Evolutionary conservation across 1,140 invertebrate species (phyloP).

Genomic region (Steinernema khuongi): DNA sequence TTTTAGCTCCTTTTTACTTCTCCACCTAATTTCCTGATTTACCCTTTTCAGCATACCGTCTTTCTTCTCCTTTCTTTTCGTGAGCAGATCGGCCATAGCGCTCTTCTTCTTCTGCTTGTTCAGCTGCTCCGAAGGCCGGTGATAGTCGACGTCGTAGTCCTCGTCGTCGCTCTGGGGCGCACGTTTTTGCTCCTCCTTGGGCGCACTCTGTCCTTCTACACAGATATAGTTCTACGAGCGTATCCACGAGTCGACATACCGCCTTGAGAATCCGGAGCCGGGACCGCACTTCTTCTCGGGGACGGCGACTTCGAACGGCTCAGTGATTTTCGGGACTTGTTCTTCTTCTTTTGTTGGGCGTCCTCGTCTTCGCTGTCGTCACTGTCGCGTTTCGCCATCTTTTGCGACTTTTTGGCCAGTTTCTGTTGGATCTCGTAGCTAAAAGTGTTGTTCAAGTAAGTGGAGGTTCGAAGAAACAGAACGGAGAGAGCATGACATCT

Average conservation of each 20-base stretch:
- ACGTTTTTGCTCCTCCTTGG: conserved; percentile 76
- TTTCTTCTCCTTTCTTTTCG: conserved; percentile 51
- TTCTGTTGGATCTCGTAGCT: conserved; percentile 96
- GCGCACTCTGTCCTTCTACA: conserved; percentile 66
- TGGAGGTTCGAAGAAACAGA: too few species aligned
- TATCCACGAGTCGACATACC: background rate
- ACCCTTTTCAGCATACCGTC: conserved; percentile 42
- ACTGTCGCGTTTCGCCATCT: conserved; percentile 62
- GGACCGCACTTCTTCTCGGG: conserved; percentile 27
- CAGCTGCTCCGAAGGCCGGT: conserved; percentile 48
- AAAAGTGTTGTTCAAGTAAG: too few species aligned
- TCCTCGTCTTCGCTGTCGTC: conserved; percentile 38
- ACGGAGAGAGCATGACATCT: too few species aligned
- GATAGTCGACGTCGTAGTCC: conserved; percentile 43
- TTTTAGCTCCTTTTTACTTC: background rate
- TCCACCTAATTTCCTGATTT: too few species aligned
- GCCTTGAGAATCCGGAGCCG: conserved; percentile 40
- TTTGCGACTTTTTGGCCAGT: conserved; percentile 73
- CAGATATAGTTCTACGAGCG: too few species aligned
- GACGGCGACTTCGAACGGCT: conserved; percentile 25
- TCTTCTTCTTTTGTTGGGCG: conserved; percentile 61
- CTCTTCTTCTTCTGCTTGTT: conserved; percentile 50
- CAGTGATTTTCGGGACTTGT: conserved; percentile 38
- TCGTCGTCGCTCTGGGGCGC: conserved; percentile 60
- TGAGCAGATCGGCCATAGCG: conserved; percentile 47